phyloP scores from a whole-genome alignment of 2,797 vertebrate genomes.

The Balearica regulorum region DNA sequence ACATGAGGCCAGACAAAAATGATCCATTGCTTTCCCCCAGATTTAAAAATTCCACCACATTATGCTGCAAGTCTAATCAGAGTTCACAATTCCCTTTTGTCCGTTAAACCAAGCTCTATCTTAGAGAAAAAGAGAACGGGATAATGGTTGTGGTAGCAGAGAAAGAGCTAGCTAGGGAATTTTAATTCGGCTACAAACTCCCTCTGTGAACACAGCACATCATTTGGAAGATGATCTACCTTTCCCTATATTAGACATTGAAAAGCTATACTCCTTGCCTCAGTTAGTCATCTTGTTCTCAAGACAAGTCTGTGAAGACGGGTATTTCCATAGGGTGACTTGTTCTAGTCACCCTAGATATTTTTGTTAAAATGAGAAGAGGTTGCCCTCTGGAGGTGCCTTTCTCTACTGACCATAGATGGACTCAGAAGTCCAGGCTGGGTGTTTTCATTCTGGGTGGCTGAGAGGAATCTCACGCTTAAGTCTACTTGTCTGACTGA shows the following conservation, averaged over 20 bases:
- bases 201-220: background rate
- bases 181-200: background rate
- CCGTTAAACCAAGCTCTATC: background rate
- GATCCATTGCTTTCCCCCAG: background rate
- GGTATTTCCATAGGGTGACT: background rate
- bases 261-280: background rate
- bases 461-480: background rate
- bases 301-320: background rate
- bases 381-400: constrained; percentile 54
- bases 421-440: background rate
- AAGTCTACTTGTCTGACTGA: background rate
- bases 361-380: constrained; percentile 13
- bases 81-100: background rate
- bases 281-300: background rate
- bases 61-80: background rate
- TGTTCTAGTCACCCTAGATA: background rate
- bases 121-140: background rate
- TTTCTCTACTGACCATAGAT: background rate
- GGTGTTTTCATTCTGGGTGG: background rate
- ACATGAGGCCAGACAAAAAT: background rate
- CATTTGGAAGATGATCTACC: background rate
- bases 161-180: background rate
- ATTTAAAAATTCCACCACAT: background rate
- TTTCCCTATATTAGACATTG: background rate
- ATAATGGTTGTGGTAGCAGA: background rate